Conservation (phyloP, 2,888 invertebrate genomes). For the Nycteola revayana region DNA sequence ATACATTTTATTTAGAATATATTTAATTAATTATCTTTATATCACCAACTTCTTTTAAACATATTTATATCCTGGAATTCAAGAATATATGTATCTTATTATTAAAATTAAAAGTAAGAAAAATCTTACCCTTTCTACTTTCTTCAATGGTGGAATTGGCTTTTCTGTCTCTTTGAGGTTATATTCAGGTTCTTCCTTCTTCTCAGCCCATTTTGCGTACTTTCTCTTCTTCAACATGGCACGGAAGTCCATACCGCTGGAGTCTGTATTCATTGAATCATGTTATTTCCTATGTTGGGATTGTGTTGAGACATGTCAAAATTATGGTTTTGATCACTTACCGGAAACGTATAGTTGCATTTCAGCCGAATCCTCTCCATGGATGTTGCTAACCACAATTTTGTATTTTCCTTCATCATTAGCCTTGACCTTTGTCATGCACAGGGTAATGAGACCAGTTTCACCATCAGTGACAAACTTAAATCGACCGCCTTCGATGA, state of each 20-base stretch:
- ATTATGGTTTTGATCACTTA: conserved; percentile 55
- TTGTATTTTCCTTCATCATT: conserved; percentile 99
- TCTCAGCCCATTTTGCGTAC: conserved; percentile 96
- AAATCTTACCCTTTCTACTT: conserved; percentile 94
- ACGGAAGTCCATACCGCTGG: conserved; percentile 99
- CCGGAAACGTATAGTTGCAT: conserved; percentile 98
- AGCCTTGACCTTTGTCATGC: conserved; percentile 97
- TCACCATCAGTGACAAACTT: conserved; percentile 97
- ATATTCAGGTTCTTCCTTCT: conserved; percentile 95
- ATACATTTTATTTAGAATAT: not conserved
- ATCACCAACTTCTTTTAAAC: conserved; percentile 53
- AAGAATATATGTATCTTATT: too few relatives aligned
- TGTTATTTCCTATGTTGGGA: not conserved
- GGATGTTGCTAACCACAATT: conserved; percentile 94
- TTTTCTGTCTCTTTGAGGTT: conserved; percentile 96
- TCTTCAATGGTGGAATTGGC: conserved; percentile 92
- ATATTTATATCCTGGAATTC: not conserved
- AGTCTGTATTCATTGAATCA: conserved; percentile 84
- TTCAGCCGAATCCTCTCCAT: conserved; percentile 97
- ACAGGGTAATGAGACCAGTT: conserved; percentile 94
- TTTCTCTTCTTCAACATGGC: conserved; percentile 98
- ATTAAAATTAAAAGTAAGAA: conserved; percentile 5
- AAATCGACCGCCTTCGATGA: conserved; percentile 97
- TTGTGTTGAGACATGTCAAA: not conserved
- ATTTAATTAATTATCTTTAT: conserved; percentile 41